Evolutionary conservation across 2,888 invertebrate genomes (phyloP).

Genomic region (Ptychoptera albimana): DNA sequence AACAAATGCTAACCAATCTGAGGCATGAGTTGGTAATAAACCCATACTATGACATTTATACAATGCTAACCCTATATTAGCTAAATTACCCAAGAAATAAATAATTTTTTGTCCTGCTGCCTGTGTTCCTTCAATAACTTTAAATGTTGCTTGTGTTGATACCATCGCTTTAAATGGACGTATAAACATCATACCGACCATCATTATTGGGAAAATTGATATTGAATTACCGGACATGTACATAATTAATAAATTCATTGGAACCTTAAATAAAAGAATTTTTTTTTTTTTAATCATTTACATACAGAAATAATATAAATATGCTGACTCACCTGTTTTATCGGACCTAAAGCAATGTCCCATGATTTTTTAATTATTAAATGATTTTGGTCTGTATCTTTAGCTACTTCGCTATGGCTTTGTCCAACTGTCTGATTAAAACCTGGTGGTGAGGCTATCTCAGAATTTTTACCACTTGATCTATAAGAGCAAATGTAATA

Average conservation of each 20-base stretch:
- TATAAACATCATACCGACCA: constrained; percentile 98
- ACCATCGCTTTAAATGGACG: constrained; percentile 92
- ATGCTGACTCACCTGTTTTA: constrained; percentile 54
- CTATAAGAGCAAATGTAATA: constrained; percentile 1
- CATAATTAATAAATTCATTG: constrained; percentile 99
- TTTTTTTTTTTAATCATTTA: no score
- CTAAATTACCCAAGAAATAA: constrained; percentile 83
- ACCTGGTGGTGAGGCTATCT: constrained; percentile 68
- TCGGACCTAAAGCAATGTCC: constrained; percentile 88
- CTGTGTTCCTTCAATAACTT: constrained; percentile 86
- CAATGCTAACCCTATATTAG: constrained; percentile 78
- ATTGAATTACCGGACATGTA: constrained; percentile 99
- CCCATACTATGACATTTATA: constrained; percentile 99
- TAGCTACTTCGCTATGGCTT: constrained; percentile 59
- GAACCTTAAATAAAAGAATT: constrained; percentile 32
- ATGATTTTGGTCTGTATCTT: constrained; percentile 68
- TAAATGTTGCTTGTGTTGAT: constrained; percentile 76
- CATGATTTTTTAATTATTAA: constrained; percentile 88
- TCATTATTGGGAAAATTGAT: constrained; percentile 99
- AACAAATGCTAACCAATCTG: constrained; percentile 96
- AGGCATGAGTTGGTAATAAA: constrained; percentile 86
- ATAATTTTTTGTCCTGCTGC: constrained; percentile 83
- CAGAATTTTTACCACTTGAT: constrained; percentile 27
- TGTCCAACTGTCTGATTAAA: constrained; percentile 59
- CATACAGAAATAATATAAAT: not conserved